phyloP scores from a whole-genome alignment of 2,888 invertebrate species.

The Dastarcus helophoroides region DNA sequence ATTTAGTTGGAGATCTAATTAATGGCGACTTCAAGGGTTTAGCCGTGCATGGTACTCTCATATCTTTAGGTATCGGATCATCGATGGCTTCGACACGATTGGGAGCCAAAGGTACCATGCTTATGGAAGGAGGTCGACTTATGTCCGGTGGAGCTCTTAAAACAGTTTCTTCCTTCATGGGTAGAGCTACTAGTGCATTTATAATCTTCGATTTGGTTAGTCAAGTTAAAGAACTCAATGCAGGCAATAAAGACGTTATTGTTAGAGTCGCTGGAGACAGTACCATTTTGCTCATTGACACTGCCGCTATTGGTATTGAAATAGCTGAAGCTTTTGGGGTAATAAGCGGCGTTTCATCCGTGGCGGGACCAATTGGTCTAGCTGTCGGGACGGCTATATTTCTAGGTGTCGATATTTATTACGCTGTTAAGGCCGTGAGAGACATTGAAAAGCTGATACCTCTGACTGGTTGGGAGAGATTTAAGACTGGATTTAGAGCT shows the following conservation, averaged over 20 bases:
- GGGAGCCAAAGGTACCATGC: slow-evolving; percentile 1
- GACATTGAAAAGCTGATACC: not conserved
- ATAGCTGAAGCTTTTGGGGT: not conserved
- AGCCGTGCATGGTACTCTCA: too few relatives aligned
- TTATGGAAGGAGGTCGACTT: not conserved
- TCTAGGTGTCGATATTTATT: not conserved
- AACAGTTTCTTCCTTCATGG: not conserved
- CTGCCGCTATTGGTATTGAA: not conserved
- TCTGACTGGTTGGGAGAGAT: slow-evolving; percentile 1
- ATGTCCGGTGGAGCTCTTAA: not conserved
- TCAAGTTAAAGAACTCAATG: not conserved
- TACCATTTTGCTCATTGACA: not conserved
- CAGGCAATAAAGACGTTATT: slow-evolving; percentile 1
- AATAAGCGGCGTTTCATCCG: slow-evolving; percentile 1
- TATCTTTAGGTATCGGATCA: too few relatives aligned
- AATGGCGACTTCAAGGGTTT: too few relatives aligned
- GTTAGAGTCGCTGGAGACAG: slow-evolving; percentile 1
- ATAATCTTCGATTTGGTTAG: not conserved
- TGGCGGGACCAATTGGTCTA: slow-evolving; percentile 1
- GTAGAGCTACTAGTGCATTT: not conserved
- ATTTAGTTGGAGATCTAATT: too few relatives aligned
- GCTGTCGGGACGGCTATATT: not conserved
- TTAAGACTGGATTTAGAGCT: not conserved
- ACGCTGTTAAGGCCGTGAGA: not conserved
- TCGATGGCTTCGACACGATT: too few relatives aligned